Evolutionary conservation across 2,113 vertebrate genomes (phyloP), one percentile per base, ranked within the genome.

Genomic region (Podocnemis expansa): DNA sequence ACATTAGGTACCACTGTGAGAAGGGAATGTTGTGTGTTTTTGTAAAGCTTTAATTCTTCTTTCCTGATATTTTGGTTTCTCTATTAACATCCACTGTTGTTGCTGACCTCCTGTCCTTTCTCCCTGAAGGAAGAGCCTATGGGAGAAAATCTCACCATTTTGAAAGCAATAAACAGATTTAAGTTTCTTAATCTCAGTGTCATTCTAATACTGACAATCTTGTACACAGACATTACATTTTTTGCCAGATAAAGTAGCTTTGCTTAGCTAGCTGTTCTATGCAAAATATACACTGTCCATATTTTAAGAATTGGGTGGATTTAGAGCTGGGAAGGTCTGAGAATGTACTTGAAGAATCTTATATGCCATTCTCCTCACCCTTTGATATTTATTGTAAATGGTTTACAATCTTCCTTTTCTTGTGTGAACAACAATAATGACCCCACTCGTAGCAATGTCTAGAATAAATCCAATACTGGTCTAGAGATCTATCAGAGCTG

Each of bases 121-220:
- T 55, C 47, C 88, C 84, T 86, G 78, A 87, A 89, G 55, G 27
- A 31, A 90, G 87, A 60, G 12, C 76, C 47, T 76, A 5, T n/a
- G 7, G 14, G 76, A 63, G 73, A n/a, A 56, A 38, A 78, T 43
- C 3, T 31, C 29, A 89, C 52, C 80, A 51, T 93, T 95, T 95
- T 78, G 82, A 75, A 91, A 95, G 84, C 70, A 88, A 81, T 79
- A 4, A 55, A 88, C 91, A 85, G 91, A 95, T 95, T 92, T 93
- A 10, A 93, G 84, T 91, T 91, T 76, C 89, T 80, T 94, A 82
- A 96, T 94, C 60, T 91, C 89, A 38, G 47, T 89, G 80, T 45
- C 29, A 47, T 34, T 24, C 87, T 91, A 93, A 47, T 47, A 47
- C 47, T 47, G 47, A 47, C 47, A 47, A 8, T 47, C 10, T 47